phyloP scores from a whole-genome alignment of 2,113 vertebrate genomes.

The Dermatemys mawii region DNA sequence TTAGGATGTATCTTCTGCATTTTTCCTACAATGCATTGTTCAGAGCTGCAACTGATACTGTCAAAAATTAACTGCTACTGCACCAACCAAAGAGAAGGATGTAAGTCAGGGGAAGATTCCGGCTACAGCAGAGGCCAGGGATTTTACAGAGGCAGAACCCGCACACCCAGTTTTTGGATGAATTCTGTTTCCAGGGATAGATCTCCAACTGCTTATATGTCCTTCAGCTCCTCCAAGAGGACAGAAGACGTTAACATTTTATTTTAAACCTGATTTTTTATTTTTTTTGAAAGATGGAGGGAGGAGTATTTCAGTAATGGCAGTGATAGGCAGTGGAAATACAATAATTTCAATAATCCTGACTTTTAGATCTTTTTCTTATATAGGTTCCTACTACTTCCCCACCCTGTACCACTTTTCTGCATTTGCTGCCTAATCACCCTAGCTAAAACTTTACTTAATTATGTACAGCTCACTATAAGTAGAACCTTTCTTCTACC shows the following conservation, averaged over 20 bases:
- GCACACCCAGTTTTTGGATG: background rate
- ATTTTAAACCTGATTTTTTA: rapidly evolving
- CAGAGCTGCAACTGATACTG: background rate
- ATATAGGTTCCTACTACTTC: no score
- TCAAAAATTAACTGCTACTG: background rate
- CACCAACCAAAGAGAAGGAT: background rate
- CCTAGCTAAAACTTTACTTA: rapidly evolving
- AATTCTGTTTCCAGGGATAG: background rate
- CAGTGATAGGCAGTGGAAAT: rapidly evolving
- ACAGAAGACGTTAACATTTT: background rate
- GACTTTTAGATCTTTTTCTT: no score
- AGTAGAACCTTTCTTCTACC: background rate
- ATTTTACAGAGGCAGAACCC: background rate
- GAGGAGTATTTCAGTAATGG: rapidly evolving
- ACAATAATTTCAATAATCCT: rapidly evolving
- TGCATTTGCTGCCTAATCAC: no score
- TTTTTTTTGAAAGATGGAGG: rapidly evolving
- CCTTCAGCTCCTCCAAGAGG: background rate
- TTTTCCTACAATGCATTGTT: background rate
- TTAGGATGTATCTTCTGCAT: background rate
- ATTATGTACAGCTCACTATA: background rate
- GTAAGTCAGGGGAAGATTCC: no score
- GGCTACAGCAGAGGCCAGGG: no score
- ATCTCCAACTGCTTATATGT: rapidly evolving
- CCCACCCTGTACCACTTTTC: no score